Percentiles rank a stretch among this genome's conserved stretches.
Conservation (phyloP, 35 echinoderm and acorn worm genomes). For the Diadema setosum region DNA sequence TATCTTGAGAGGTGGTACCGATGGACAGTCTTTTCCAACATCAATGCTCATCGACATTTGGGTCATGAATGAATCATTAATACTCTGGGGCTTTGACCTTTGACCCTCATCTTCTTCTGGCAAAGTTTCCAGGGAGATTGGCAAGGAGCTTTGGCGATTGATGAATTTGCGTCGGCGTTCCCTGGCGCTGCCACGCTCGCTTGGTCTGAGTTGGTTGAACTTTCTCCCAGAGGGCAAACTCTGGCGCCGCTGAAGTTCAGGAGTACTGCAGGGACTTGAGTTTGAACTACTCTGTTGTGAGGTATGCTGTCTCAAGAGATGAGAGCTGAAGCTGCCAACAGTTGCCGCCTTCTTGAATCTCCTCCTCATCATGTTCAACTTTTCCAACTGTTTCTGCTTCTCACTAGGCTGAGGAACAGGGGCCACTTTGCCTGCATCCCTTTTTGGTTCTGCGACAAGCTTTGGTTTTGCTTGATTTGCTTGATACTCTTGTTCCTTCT, state of each 20-base stretch:
- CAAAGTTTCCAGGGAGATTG: slow-evolving; percentile 82
- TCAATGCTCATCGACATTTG: slow-evolving; percentile 71
- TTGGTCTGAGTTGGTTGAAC: neutral
- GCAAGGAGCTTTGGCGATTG: slow-evolving; percentile 79
- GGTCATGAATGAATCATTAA: slow-evolving; percentile 10
- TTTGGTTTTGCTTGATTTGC: neutral
- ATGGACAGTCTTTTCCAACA: neutral
- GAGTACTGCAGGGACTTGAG: slow-evolving; percentile 20
- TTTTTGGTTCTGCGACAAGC: neutral
- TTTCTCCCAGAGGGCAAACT: neutral
- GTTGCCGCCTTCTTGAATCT: slow-evolving; percentile 34
- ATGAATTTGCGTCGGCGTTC: slow-evolving; percentile 66
- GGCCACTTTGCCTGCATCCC: neutral
- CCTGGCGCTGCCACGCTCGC: slow-evolving; percentile 44
- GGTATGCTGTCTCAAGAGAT: neutral
- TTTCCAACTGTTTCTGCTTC: slow-evolving; percentile 48
- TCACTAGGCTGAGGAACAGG: slow-evolving; percentile 18
- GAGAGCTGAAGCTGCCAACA: slow-evolving; percentile 31
- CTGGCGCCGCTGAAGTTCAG: slow-evolving; percentile 10
- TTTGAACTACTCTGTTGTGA: neutral
- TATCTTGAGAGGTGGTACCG: slow-evolving; percentile 5
- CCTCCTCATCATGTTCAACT: slow-evolving; percentile 32
- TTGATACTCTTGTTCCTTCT: neutral
- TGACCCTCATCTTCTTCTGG: slow-evolving; percentile 87
- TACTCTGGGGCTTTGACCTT: slow-evolving; percentile 26